Conservation (phyloP, 2,888 invertebrate species). For the Xestia sexstrigata region DNA sequence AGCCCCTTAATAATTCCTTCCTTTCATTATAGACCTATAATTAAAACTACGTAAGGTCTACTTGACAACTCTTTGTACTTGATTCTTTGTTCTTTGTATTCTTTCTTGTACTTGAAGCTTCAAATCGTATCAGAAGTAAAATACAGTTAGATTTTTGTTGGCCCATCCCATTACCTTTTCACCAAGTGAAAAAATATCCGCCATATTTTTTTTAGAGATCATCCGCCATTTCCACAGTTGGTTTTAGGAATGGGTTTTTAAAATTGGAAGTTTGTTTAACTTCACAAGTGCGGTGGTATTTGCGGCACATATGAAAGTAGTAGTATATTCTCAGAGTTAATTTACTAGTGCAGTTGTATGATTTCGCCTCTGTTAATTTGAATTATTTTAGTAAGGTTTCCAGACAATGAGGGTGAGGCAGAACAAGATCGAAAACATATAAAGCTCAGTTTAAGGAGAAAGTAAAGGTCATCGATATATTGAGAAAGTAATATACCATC, state of each 20-base stretch:
- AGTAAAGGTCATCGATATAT: neutral
- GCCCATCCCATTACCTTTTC: neutral
- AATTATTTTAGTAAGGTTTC: constrained; percentile 2
- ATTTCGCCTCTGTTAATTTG: neutral
- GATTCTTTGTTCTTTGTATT: too few relatives aligned
- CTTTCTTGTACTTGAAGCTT: neutral
- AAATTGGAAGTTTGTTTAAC: neutral
- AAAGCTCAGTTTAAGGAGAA: neutral
- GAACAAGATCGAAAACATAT: neutral
- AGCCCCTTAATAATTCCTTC: too few relatives aligned
- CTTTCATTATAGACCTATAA: neutral
- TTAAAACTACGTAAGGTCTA: neutral
- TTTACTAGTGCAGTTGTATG: neutral
- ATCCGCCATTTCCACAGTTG: neutral
- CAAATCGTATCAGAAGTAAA: neutral
- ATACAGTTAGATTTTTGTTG: neutral
- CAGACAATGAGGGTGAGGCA: neutral
- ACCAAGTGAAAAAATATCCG: neutral
- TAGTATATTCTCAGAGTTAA: neutral
- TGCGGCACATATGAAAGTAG: neutral
- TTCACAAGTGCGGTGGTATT: neutral
- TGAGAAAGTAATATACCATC: too few relatives aligned
- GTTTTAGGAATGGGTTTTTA: constrained; percentile 3
- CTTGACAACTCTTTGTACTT: neutral
- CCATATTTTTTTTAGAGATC: constrained; percentile 16